phyloP scores from a whole-genome alignment of 2,797 vertebrate genomes.

The Fundulus diaphanus region DNA sequence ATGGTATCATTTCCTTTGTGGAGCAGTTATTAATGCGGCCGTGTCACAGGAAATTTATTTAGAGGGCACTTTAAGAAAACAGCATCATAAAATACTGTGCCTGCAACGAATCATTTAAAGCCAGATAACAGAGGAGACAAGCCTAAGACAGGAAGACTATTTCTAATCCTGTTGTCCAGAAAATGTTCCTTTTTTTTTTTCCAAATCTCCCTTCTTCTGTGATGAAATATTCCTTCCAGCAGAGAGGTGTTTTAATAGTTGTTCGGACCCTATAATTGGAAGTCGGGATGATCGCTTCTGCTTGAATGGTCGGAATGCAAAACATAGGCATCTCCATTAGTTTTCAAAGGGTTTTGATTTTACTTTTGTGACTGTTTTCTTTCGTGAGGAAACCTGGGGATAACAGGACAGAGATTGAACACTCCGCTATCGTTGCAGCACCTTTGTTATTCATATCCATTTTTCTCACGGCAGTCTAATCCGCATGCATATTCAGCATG shows the following conservation, averaged over 20 bases:
- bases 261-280: constrained; percentile 22
- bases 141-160: constrained; percentile 19
- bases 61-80: constrained; percentile 25
- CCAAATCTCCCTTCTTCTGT: constrained; percentile 18
- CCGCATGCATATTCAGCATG: constrained; percentile 57
- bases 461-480: constrained; percentile 52
- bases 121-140: constrained; percentile 25
- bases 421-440: constrained; percentile 33
- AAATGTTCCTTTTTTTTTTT: not conserved
- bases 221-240: constrained; percentile 33
- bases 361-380: constrained; percentile 33
- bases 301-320: constrained; percentile 26
- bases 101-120: constrained; percentile 40
- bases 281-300: constrained; percentile 16
- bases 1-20: constrained; percentile 44
- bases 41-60: constrained; percentile 32
- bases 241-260: constrained; percentile 31
- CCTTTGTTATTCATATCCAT: constrained; percentile 64
- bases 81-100: constrained; percentile 27
- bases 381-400: constrained; percentile 25
- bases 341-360: constrained; percentile 40
- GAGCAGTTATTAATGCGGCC: constrained; percentile 29
- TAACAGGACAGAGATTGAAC: constrained; percentile 47
- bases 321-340: constrained; percentile 26
- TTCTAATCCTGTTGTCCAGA: constrained; percentile 29